Base-by-base conservation (phyloP, 2,113 vertebrate genomes). In the Apodemus speciosus region DNA sequence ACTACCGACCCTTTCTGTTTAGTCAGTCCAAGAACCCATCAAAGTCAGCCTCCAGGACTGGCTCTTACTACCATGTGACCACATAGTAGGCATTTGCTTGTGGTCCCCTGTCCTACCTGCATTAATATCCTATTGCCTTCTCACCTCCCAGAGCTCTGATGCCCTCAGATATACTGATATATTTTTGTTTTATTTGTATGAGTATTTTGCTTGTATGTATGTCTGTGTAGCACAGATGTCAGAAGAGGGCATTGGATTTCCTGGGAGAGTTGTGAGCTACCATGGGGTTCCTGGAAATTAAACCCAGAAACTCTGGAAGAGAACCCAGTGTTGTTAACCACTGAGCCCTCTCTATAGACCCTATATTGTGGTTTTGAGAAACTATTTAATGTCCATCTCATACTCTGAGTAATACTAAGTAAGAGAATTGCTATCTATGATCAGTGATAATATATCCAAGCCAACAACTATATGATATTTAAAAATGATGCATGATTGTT, bases 391-490 rank as follows among this genome's bases (percentile, higher is more conserved):
- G 25, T 6, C 20, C 5, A 58, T 90, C 27, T 83, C 25, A 62
- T 68, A 69, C 9, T 43, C 9, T 71, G 11, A 53, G 46, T 83
- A 80, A 84, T 51, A 87, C 38, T 66, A 89, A 60, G n/a, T 62
- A 92, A 94, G 8, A 91, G 14, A 84, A 38, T 89, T 96, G 60
- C 3, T 60, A 85, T 51, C 32, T n/a, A 43, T 62, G 73, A 76
- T 49, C 40, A 75, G 40, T 85, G 43, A 43, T 76, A 76, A 32
- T 86, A 87, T 11, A 84, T 51, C 56, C 64, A 92, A 75, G 69
- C 20, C 62, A 94, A 71, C n/a, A 85, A 21, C 69, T 92, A 11
- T 80, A 64, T 69, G 71, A 43, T 89, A 88, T 64, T 89, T 91
- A 16, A 46, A 88, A 25, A 71, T 84, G 64, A 8, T 30, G 93